phyloP scores from a whole-genome alignment of 2,888 invertebrate genomes.

The Lagria hirta region DNA sequence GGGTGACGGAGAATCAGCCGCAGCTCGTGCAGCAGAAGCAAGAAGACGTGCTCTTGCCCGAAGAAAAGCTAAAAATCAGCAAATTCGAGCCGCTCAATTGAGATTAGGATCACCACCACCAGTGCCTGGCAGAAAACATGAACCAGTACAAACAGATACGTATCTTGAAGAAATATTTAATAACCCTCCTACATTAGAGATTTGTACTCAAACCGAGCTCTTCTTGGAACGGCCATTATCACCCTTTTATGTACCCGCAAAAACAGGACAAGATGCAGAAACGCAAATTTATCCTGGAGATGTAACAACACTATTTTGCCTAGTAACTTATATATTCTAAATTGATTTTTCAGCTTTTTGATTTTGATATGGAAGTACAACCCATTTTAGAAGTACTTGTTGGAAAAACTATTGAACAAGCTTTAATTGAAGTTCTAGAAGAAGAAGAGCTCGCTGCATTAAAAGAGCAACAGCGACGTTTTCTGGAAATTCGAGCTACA shows the following conservation, averaged over 20 bases:
- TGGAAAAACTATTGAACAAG: slow-evolving; percentile 87
- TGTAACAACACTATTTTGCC: slow-evolving; percentile 59
- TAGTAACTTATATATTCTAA: no score
- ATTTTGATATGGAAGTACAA: slow-evolving; percentile 89
- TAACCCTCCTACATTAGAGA: slow-evolving; percentile 74
- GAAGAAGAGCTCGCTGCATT: slow-evolving; percentile 88
- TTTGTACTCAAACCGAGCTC: slow-evolving; percentile 78
- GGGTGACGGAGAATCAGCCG: slow-evolving; percentile 59
- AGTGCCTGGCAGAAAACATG: slow-evolving; percentile 80
- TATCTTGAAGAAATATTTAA: slow-evolving; percentile 84
- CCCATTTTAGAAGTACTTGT: slow-evolving; percentile 87
- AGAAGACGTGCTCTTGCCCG: slow-evolving; percentile 74
- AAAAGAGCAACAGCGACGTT: slow-evolving; percentile 75
- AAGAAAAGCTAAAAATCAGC: slow-evolving; percentile 66
- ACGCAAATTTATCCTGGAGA: slow-evolving; percentile 92
- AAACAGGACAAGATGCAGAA: slow-evolving; percentile 68
- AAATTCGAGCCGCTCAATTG: slow-evolving; percentile 54
- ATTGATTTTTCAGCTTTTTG: slow-evolving; percentile 77
- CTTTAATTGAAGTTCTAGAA: slow-evolving; percentile 85
- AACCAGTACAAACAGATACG: slow-evolving; percentile 85
- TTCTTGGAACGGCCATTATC: slow-evolving; percentile 81
- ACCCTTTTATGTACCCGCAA: slow-evolving; percentile 76
- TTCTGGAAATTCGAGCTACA: slow-evolving; percentile 71
- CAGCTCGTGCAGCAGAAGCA: slow-evolving; percentile 62
- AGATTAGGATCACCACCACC: slow-evolving; percentile 73